Conservation (phyloP, 2,888 invertebrate genomes). For the Patella caerulea region DNA sequence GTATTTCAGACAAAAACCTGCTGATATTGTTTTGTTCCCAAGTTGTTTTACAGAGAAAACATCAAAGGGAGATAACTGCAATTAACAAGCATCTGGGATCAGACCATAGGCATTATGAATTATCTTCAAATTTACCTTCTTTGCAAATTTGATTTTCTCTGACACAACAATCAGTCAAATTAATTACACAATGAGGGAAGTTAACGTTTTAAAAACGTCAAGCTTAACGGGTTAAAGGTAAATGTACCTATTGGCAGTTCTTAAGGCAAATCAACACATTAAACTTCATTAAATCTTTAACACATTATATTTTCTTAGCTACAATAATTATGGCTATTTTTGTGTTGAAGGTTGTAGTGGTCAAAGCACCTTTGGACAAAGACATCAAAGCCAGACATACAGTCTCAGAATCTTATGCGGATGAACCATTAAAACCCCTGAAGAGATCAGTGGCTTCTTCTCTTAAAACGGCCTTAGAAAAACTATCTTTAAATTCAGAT, state of each 20-base stretch:
- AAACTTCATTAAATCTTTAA: neutral
- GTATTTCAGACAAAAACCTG: too few species aligned
- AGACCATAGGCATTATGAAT: too few species aligned
- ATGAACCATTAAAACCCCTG: conserved; percentile 61
- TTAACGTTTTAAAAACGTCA: too few species aligned
- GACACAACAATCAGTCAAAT: too few species aligned
- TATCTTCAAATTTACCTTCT: too few species aligned
- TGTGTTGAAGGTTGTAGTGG: conserved; percentile 35
- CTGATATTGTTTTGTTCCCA: too few species aligned
- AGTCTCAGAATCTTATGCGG: conserved; percentile 58
- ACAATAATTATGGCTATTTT: neutral
- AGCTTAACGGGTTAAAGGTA: too few species aligned
- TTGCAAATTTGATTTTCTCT: too few species aligned
- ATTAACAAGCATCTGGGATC: too few species aligned
- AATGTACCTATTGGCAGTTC: neutral
- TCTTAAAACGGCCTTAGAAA: conserved; percentile 78
- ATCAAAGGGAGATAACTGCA: too few species aligned
- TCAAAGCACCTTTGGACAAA: conserved; percentile 36
- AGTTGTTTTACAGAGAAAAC: too few species aligned
- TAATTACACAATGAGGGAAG: too few species aligned
- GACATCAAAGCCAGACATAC: conserved; percentile 30
- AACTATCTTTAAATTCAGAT: conserved; percentile 53
- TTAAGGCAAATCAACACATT: neutral
- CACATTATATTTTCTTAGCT: neutral
- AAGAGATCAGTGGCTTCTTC: conserved; percentile 77